phyloP scores from a whole-genome alignment of 2,888 invertebrate species.

The Xestobium rufovillosum region DNA sequence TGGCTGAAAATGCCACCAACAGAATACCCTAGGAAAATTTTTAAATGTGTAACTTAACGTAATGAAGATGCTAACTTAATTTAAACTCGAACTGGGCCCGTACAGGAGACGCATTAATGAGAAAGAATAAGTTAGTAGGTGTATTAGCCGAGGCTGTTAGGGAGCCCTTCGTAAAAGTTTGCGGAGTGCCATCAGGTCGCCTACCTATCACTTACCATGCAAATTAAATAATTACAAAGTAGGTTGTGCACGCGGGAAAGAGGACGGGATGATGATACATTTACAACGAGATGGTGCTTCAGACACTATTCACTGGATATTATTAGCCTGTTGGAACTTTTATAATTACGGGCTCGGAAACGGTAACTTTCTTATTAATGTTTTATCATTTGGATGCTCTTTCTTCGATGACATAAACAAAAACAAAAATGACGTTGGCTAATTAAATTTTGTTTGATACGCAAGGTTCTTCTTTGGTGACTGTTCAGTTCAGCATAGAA shows the following conservation, averaged over 20 bases:
- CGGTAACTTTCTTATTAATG: conserved; percentile 36
- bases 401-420: no score
- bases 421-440: no score
- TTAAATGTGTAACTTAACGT: conserved; percentile 36
- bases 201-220: conserved; percentile 42
- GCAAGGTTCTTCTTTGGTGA: no score
- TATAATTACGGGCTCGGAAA: conserved; percentile 34
- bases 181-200: conserved; percentile 30
- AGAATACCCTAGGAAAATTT: no score
- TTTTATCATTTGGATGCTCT: conserved; percentile 36
- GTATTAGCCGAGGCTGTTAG: conserved; percentile 21
- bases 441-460: no score
- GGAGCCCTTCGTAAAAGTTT: conserved; percentile 34
- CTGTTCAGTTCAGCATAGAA: no score
- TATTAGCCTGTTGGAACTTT: conserved; percentile 35
- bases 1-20: no score
- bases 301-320: conserved; percentile 34
- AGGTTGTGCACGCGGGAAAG: conserved; percentile 32
- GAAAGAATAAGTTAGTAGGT: conserved; percentile 38
- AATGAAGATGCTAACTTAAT: conserved; percentile 39
- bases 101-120: conserved; percentile 34
- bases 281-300: conserved; percentile 33
- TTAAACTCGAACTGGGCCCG: conserved; percentile 35
- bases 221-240: conserved; percentile 44
- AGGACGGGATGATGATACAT: conserved; percentile 30